Conservation (phyloP, 2,888 invertebrate species). For the Arrhopalites spinosus region DNA sequence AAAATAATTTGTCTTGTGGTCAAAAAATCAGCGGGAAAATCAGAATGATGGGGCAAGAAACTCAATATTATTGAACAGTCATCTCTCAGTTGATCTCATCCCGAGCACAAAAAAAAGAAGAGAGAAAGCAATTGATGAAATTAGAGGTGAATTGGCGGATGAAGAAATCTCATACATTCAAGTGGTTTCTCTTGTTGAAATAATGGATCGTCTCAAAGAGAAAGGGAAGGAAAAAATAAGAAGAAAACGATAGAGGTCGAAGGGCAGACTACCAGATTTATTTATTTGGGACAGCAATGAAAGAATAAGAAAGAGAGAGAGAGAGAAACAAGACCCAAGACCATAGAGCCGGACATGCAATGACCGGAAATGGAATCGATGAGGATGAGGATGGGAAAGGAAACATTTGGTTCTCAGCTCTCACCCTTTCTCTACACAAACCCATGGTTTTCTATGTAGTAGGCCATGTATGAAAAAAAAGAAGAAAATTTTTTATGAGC, state of each 20-base stretch:
- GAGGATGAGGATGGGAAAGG: slow-evolving; percentile 34
- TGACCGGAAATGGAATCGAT: slow-evolving; percentile 36
- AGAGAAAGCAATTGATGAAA: not conserved
- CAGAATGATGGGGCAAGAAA: too few relatives aligned
- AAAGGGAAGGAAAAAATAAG: not conserved
- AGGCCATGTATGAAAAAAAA: too few relatives aligned
- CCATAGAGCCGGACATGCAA: slow-evolving; percentile 17
- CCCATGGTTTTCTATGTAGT: not conserved
- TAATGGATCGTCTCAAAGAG: not conserved
- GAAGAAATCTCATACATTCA: not conserved
- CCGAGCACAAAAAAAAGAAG: not conserved
- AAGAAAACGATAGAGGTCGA: not conserved
- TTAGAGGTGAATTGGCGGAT: not conserved
- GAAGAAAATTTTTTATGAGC: slow-evolving; percentile 19
- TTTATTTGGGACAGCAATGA: too few relatives aligned
- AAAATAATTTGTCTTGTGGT: too few relatives aligned
- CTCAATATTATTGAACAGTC: too few relatives aligned
- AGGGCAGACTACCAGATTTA: not conserved
- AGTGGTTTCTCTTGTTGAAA: not conserved
- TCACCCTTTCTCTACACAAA: not conserved
- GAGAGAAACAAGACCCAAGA: not conserved
- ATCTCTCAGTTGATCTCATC: too few relatives aligned
- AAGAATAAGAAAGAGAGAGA: not conserved
- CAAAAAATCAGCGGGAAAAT: too few relatives aligned
- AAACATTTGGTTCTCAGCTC: slow-evolving; percentile 25